A percentile compares a stretch with the other conserved stretches of the same genome.
Evolutionary conservation across 2,797 vertebrate genomes (phyloP).

Genomic region (Cephalopachus bancanus): DNA sequence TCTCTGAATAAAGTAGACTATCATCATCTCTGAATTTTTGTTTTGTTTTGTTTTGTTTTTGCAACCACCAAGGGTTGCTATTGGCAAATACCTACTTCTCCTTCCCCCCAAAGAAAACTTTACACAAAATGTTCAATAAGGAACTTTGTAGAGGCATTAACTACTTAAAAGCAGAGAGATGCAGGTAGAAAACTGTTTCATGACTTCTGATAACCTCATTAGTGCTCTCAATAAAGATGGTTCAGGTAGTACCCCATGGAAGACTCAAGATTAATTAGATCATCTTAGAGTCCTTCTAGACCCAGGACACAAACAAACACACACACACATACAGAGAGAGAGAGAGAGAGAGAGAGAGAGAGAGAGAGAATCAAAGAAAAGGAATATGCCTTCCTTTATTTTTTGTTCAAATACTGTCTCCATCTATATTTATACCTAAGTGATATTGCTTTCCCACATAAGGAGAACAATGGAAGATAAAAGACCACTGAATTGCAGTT

Average conservation of each 20-base stretch:
- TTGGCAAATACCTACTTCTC: background rate
- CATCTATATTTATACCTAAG: background rate
- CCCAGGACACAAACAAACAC: background rate
- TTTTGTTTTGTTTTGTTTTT: background rate
- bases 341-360: no score
- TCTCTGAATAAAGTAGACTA: background rate
- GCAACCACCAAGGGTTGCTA: background rate
- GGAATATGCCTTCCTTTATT: background rate
- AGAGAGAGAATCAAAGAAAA: background rate
- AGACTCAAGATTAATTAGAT: background rate
- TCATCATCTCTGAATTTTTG: background rate
- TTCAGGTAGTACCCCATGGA: background rate
- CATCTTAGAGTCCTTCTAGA: background rate
- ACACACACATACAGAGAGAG: no score
- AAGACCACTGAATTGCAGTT: background rate
- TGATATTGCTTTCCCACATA: background rate
- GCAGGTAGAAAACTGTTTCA: background rate
- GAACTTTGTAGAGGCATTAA: background rate
- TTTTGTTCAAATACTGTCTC: background rate
- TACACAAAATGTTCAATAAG: background rate
- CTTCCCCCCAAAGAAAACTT: background rate
- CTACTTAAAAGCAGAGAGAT: background rate
- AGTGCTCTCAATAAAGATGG: background rate
- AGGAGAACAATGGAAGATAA: conserved; percentile 16
- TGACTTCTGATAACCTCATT: background rate